These are phyloP conservation scores for Centropristis striata DNA, from an alignment of 2,113 vertebrate genomes.

Conservation along the genomic window DNA sequence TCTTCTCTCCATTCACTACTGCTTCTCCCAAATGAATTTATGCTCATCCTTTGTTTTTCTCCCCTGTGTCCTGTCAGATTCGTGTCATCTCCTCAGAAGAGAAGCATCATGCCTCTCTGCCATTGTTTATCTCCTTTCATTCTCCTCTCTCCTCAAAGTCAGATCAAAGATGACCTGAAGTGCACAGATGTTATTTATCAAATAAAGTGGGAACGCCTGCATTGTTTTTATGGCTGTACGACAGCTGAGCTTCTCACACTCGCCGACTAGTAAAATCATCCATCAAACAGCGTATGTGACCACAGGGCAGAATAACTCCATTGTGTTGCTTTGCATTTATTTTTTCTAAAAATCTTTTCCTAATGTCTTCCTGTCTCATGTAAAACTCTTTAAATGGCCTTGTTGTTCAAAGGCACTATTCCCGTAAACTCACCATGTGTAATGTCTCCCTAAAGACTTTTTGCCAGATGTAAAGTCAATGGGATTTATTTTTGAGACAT, in stretches of 20 bases:
- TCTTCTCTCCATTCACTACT: conserved; percentile 17
- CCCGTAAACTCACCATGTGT: neutral
- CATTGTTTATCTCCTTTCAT: conserved; percentile 33
- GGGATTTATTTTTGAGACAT: neutral
- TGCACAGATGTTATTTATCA: conserved; percentile 10
- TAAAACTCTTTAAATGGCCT: neutral
- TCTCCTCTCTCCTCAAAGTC: conserved; percentile 13
- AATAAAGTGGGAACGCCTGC: conserved; percentile 3
- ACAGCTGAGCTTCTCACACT: conserved; percentile 1
- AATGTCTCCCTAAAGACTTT: neutral
- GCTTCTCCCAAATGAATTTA: neutral
- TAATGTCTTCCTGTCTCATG: neutral
- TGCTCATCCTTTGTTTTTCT: conserved; percentile 13
- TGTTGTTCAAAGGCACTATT: neutral
- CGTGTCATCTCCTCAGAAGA: conserved; percentile 7
- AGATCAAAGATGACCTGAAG: conserved; percentile 37
- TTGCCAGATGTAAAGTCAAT: conserved; percentile 5
- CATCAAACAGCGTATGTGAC: neutral
- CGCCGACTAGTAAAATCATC: conserved; percentile 17
- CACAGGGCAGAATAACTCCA: neutral
- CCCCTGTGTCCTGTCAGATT: conserved; percentile 22
- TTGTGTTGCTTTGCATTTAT: neutral
- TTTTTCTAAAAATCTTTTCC: neutral
- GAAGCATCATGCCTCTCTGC: conserved; percentile 10
- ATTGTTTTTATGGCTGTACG: neutral